A percentile compares a stretch with the other conserved stretches of the same genome.
Conservation (phyloP, 1,140 invertebrate genomes). For the Cepaea nemoralis region DNA sequence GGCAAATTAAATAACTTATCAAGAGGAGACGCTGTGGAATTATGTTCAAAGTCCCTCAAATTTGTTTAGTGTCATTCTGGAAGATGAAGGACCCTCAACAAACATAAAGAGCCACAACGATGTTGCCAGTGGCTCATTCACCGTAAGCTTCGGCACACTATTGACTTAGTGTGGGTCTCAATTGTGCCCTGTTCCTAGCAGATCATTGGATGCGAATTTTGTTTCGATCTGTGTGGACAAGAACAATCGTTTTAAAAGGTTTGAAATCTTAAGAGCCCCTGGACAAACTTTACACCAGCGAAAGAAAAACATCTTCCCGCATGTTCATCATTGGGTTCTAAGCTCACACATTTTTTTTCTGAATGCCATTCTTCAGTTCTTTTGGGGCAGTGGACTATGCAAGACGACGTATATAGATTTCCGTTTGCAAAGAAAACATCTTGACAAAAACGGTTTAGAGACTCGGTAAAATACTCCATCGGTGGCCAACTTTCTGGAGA, state of each 20-base stretch:
- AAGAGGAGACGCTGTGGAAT: neutral
- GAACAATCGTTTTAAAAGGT: neutral
- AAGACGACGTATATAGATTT: neutral
- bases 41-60: slow-evolving; percentile 9
- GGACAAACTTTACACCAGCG: neutral
- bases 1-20: neutral
- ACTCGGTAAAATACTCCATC: neutral
- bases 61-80: neutral
- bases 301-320: slow-evolving; percentile 10
- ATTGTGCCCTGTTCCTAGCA: neutral
- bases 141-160: neutral
- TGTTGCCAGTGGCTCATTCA: neutral
- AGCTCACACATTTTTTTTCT: neutral
- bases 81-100: neutral
- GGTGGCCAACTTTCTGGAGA: neutral
- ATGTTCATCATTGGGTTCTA: neutral
- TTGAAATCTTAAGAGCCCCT: neutral
- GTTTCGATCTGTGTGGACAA: neutral
- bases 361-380: slow-evolving; percentile 2
- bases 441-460: neutral
- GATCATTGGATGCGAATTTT: neutral
- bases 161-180: neutral
- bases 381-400: neutral
- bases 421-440: neutral
- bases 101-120: neutral